These are phyloP conservation scores for Diplogasteroides magnus DNA, from an alignment of 1,140 invertebrate species.

Conservation along the genomic window DNA sequence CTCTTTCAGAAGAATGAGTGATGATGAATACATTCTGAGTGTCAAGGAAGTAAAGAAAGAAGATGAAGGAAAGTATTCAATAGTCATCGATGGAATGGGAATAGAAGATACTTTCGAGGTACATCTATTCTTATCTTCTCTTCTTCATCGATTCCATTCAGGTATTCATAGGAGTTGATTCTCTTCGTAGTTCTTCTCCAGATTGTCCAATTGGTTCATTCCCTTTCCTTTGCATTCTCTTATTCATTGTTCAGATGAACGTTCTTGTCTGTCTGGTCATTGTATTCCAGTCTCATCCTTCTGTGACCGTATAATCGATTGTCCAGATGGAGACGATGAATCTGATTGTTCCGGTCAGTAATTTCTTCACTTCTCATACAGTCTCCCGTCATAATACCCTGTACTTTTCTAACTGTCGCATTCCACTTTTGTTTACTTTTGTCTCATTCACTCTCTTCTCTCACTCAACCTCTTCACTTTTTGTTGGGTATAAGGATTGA, in stretches of 20 bases:
- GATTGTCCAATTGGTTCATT: no score
- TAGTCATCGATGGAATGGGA: slow-evolving; percentile 24
- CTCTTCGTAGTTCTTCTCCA: slow-evolving; percentile 7
- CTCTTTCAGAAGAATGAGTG: slow-evolving; percentile 2
- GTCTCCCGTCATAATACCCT: not conserved
- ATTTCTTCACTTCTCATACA: not conserved
- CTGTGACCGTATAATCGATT: slow-evolving; percentile 70
- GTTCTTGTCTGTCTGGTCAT: slow-evolving; percentile 67
- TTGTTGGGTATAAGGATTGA: no score
- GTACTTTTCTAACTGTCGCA: no score
- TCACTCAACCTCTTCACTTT: not conserved
- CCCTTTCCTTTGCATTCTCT: no score
- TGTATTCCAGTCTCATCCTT: slow-evolving; percentile 65
- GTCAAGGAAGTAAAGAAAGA: slow-evolving; percentile 13
- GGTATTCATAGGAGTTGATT: slow-evolving; percentile 19
- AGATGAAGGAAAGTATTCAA: slow-evolving; percentile 28
- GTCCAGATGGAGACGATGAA: slow-evolving; percentile 66
- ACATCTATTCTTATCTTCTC: not conserved
- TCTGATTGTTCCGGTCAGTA: slow-evolving; percentile 61
- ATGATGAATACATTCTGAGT: slow-evolving; percentile 24
- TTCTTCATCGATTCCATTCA: not conserved
- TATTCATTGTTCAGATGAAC: slow-evolving; percentile 59
- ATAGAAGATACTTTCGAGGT: slow-evolving; percentile 34
- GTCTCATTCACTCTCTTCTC: not conserved
- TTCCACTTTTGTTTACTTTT: not conserved